A percentile compares a stretch with the other conserved stretches of the same genome.
phyloP scores from a whole-genome alignment of 2,888 invertebrate genomes.

The Melinaea marsaeus region DNA sequence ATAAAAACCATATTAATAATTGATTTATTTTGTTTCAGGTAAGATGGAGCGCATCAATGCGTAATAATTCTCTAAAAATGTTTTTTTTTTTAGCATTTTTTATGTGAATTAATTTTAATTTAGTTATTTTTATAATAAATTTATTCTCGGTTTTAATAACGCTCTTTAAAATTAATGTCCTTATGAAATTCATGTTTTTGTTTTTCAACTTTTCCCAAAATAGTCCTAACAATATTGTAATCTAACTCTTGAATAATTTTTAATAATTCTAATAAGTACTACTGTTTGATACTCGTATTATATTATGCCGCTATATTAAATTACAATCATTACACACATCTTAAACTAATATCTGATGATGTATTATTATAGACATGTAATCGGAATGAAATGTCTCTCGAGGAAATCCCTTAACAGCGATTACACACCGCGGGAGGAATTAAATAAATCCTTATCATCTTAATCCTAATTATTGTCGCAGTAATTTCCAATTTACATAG shows the following conservation, averaged over 20 bases:
- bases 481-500: neutral
- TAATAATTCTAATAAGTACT: no score
- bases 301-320: neutral
- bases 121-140: no score
- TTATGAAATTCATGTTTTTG: neutral
- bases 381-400: slow-evolving; percentile 1
- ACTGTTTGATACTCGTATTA: no score
- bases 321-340: slow-evolving; percentile 3
- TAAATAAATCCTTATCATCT: slow-evolving; percentile 8
- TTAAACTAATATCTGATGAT: neutral
- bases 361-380: slow-evolving; percentile 4
- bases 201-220: no score
- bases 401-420: slow-evolving; percentile 7
- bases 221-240: no score
- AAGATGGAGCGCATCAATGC: slow-evolving; percentile 18
- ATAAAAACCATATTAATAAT: slow-evolving; percentile 4
- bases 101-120: neutral
- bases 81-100: neutral
- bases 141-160: no score
- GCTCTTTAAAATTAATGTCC: neutral
- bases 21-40: slow-evolving; percentile 35
- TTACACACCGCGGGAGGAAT: neutral
- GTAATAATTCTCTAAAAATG: no score
- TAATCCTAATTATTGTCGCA: slow-evolving; percentile 1
- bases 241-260: no score